These are phyloP conservation scores for Pithys albifrons DNA, from an alignment of 2,113 vertebrate species.

Conservation along the genomic window DNA sequence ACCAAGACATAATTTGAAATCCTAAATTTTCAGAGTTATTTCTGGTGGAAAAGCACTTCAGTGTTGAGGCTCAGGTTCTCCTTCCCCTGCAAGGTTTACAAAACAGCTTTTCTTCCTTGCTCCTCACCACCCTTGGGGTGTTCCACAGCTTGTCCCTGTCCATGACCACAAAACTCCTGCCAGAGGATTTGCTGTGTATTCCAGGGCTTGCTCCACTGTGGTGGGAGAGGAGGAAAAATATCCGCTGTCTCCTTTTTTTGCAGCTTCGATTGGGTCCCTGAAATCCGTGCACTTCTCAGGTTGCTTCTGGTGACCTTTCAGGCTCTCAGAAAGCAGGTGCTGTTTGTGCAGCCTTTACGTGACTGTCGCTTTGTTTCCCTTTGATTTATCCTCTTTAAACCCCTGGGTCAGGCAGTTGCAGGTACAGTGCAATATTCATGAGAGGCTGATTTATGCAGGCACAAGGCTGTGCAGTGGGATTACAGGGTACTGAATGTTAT, in stretches of 20 bases:
- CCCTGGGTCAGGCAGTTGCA: not conserved
- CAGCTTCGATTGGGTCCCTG: not conserved
- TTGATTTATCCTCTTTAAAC: not conserved
- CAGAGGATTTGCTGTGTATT: not conserved
- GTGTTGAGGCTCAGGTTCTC: not conserved
- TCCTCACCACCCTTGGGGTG: not conserved
- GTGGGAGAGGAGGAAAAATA: not conserved
- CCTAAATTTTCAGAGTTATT: not conserved
- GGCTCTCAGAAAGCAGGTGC: conserved; percentile 31
- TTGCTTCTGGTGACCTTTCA: conserved; percentile 18
- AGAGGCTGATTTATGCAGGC: conserved; percentile 53
- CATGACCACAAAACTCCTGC: not conserved
- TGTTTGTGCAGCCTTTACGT: conserved; percentile 7
- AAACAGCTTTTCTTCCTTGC: not conserved
- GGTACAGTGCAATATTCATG: conserved; percentile 51
- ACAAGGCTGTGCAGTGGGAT: not conserved
- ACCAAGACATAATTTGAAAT: not conserved
- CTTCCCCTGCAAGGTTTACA: not conserved
- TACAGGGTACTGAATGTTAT: conserved; percentile 34
- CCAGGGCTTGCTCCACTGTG: not conserved
- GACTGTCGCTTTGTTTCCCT: not conserved
- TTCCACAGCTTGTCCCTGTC: not conserved
- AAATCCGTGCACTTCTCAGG: not conserved
- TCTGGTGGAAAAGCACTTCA: not conserved
- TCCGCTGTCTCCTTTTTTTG: not conserved